Evolutionary conservation across 2,888 invertebrate species (phyloP).

Genomic region (Eupithecia centaureata): DNA sequence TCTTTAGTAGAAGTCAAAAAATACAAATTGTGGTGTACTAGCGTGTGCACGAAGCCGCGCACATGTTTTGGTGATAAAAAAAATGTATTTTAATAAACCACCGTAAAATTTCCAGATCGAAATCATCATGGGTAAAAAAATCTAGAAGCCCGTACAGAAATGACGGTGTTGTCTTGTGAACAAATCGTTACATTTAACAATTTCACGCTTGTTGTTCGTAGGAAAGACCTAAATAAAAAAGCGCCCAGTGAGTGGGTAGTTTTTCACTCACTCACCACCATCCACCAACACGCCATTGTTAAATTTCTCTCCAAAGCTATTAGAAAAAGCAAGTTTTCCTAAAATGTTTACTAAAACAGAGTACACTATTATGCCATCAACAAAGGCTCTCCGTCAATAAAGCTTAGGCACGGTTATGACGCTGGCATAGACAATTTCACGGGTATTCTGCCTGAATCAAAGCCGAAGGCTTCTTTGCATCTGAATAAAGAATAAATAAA

Average conservation of each 20-base stretch:
- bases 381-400: constrained; percentile 1
- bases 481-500: constrained; percentile 49
- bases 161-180: background rate
- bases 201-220: background rate
- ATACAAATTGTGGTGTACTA: background rate
- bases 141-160: background rate
- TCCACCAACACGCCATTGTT: too few relatives aligned
- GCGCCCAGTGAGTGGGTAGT: too few relatives aligned
- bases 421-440: constrained; percentile 30
- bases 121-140: too few relatives aligned
- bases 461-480: constrained; percentile 47
- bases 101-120: too few relatives aligned
- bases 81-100: too few relatives aligned
- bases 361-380: background rate
- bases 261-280: too few relatives aligned
- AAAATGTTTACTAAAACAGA: background rate
- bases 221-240: too few relatives aligned
- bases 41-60: background rate
- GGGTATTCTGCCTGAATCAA: constrained; percentile 41
- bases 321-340: background rate
- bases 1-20: too few relatives aligned
- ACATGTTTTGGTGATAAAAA: too few relatives aligned
- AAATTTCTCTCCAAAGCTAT: background rate
- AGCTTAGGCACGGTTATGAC: constrained; percentile 6
- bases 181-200: background rate